A percentile compares a stretch with the other conserved stretches of the same genome.
phyloP scores from a whole-genome alignment of 2,113 vertebrate genomes.

The Aplodontia rufa region DNA sequence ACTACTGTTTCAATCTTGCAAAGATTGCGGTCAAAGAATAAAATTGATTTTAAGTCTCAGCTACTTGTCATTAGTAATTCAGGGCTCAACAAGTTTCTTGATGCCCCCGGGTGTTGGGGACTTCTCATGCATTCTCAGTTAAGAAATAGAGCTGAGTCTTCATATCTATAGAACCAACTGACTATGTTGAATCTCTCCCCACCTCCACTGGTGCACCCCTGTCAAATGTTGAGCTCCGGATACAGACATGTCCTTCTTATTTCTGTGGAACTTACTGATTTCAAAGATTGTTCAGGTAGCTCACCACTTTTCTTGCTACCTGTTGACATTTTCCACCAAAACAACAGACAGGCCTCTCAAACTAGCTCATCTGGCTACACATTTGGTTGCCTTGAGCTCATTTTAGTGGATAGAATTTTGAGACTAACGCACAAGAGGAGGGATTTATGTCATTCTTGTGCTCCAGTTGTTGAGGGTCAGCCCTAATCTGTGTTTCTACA shows the following conservation, averaged over 20 bases:
- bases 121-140: neutral
- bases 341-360: neutral
- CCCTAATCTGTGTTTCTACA: neutral
- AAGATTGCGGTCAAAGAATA: neutral
- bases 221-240: slow-evolving; percentile 12
- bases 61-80: neutral
- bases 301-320: neutral
- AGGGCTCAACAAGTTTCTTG: neutral
- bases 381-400: neutral
- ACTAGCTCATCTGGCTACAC: neutral
- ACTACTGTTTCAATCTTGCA: neutral
- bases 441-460: neutral
- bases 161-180: neutral
- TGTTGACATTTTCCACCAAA: neutral
- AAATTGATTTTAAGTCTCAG: neutral
- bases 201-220: neutral
- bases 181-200: neutral
- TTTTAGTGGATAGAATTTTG: neutral
- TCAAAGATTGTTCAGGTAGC: neutral
- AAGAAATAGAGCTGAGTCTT: neutral
- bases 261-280: neutral
- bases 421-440: neutral
- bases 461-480: neutral
- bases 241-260: neutral
- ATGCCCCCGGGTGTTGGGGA: neutral